Conservation (phyloP, 2,797 vertebrate genomes). For the Amphiprion clarkii region DNA sequence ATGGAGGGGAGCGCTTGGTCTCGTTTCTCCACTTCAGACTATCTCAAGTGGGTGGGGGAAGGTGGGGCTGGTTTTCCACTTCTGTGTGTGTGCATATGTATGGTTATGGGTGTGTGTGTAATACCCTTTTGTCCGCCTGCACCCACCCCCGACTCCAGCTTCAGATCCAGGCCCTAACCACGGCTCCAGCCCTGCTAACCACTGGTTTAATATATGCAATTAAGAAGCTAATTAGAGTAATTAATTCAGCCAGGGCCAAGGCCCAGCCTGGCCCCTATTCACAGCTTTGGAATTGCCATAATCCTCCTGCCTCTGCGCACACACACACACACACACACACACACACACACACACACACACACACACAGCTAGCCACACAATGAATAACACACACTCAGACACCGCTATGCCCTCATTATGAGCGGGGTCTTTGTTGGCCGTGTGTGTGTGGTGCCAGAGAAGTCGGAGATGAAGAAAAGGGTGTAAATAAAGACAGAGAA, state of each 20-base stretch:
- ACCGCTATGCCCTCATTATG: slow-evolving; percentile 75
- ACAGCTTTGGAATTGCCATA: slow-evolving; percentile 84
- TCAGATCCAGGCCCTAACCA: slow-evolving; percentile 63
- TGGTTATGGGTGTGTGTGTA: slow-evolving; percentile 46
- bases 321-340: slow-evolving; percentile 66
- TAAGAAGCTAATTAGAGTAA: slow-evolving; percentile 89
- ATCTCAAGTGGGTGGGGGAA: slow-evolving; percentile 65
- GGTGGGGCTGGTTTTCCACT: slow-evolving; percentile 33
- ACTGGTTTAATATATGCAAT: slow-evolving; percentile 87
- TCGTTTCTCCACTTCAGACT: slow-evolving; percentile 71
- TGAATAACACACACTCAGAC: slow-evolving; percentile 72
- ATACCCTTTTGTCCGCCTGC: slow-evolving; percentile 59
- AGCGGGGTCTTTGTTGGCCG: slow-evolving; percentile 74
- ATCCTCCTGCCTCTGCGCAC: slow-evolving; percentile 74
- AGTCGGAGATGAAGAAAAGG: slow-evolving; percentile 77
- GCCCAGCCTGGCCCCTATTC: slow-evolving; percentile 83
- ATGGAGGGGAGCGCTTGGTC: slow-evolving; percentile 46
- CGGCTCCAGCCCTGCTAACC: slow-evolving; percentile 76
- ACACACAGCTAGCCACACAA: slow-evolving; percentile 55
- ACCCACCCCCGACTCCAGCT: slow-evolving; percentile 53
- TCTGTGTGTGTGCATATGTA: slow-evolving; percentile 19
- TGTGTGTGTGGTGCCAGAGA: slow-evolving; percentile 73
- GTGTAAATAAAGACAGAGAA: slow-evolving; percentile 76
- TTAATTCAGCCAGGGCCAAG: slow-evolving; percentile 85
- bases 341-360: slow-evolving; percentile 73